A percentile compares a stretch with the other conserved stretches of the same genome.
Evolutionary conservation across 2,888 invertebrate genomes (phyloP).

Genomic region (Oscheius sp.): DNA sequence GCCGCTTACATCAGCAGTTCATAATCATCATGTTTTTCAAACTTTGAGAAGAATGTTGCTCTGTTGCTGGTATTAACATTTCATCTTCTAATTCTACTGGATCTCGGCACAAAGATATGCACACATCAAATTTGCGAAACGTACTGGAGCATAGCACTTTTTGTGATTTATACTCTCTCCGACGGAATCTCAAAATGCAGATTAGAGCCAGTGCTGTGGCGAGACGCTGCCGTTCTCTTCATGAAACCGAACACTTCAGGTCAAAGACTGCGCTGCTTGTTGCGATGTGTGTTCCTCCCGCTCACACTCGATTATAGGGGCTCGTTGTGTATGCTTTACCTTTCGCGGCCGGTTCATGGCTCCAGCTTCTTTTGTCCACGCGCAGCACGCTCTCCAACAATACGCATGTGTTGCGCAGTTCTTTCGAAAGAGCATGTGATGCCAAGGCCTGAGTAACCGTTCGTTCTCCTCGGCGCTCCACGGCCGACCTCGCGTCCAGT

Average conservation of each 20-base stretch:
- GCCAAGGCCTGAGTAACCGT: conserved; percentile 32
- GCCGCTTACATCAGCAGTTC: too few species aligned
- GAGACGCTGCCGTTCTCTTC: conserved; percentile 7
- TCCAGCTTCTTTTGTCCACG: background rate
- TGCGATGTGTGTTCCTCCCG: conserved; percentile 12
- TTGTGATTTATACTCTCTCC: conserved; percentile 13
- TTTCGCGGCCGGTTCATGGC: too few species aligned
- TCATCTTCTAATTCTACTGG: too few species aligned
- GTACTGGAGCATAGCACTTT: background rate
- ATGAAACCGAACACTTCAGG: conserved; percentile 34
- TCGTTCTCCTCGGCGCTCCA: conserved; percentile 25
- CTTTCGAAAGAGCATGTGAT: conserved; percentile 35
- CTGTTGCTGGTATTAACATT: too few species aligned
- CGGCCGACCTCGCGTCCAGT: conserved; percentile 29
- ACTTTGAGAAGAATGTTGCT: too few species aligned
- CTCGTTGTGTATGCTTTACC: too few species aligned
- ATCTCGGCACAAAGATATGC: too few species aligned
- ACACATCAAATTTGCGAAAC: too few species aligned
- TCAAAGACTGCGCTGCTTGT: conserved; percentile 16
- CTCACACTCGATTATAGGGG: too few species aligned
- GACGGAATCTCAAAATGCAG: conserved; percentile 6
- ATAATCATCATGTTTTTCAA: too few species aligned
- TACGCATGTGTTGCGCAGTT: conserved; percentile 1
- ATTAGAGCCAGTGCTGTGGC: conserved; percentile 29
- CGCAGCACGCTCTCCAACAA: background rate